phyloP scores from a whole-genome alignment of 2,113 vertebrate genomes.

The Plotosus lineatus region DNA sequence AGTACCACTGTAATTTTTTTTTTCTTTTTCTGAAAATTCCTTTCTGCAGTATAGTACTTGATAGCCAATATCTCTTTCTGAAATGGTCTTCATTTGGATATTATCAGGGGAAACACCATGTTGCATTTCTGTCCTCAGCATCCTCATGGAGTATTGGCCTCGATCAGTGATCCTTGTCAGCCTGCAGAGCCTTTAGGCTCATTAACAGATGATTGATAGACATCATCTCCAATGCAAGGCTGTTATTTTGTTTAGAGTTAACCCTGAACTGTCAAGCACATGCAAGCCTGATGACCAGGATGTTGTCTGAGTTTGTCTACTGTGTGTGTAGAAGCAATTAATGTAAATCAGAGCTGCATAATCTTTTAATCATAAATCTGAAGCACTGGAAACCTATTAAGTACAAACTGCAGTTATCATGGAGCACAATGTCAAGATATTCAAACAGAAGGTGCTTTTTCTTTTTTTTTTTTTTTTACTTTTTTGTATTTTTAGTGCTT shows the following conservation, averaged over 20 bases:
- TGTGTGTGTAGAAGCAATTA: neutral
- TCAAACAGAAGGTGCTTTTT: neutral
- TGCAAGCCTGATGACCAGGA: constrained; percentile 16
- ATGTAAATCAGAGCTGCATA: constrained; percentile 18
- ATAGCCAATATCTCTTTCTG: neutral
- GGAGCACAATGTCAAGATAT: neutral
- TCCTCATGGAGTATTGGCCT: neutral
- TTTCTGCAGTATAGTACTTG: neutral
- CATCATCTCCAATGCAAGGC: constrained; percentile 40
- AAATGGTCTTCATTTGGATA: constrained; percentile 8
- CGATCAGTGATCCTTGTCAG: neutral
- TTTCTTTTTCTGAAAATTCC: neutral
- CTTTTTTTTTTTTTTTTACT: constrained; percentile 20
- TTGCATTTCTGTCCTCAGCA: neutral
- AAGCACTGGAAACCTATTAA: neutral
- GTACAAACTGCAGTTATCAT: neutral
- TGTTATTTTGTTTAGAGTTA: constrained; percentile 44
- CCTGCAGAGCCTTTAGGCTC: constrained; percentile 31
- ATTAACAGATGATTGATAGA: constrained; percentile 51
- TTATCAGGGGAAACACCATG: neutral
- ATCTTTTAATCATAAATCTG: neutral
- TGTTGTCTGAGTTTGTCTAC: neutral
- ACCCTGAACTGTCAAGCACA: constrained; percentile 48
- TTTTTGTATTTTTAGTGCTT: constrained; percentile 47
- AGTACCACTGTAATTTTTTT: neutral